A percentile compares a stretch with the other conserved stretches of the same genome.
Conservation (phyloP, 1,140 invertebrate genomes). For the Zaprionus ghesquierei region DNA sequence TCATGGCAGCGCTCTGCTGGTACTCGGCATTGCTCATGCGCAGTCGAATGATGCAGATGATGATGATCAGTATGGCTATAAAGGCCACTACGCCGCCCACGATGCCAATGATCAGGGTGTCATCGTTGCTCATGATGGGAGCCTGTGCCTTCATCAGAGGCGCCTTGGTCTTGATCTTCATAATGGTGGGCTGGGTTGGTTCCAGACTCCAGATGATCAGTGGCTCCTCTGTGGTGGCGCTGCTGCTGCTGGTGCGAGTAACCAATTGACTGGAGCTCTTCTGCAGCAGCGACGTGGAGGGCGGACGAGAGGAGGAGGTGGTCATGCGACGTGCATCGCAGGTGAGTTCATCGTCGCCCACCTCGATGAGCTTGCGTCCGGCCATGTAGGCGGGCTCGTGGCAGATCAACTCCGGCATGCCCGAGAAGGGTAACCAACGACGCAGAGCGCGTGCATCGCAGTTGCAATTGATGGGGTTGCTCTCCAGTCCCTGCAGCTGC, state of each 20-base stretch:
- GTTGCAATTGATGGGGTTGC: conserved; percentile 92
- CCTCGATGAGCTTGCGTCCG: conserved; percentile 87
- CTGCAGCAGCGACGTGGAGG: conserved; percentile 53
- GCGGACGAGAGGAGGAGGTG: conserved; percentile 82
- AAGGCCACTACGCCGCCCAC: conserved; percentile 95
- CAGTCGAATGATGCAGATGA: conserved; percentile 92
- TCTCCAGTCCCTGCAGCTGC: conserved; percentile 87
- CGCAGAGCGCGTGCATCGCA: conserved; percentile 91
- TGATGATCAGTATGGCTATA: conserved; percentile 93
- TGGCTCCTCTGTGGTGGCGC: conserved; percentile 87
- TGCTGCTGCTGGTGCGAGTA: conserved; percentile 83
- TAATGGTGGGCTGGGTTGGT: conserved; percentile 84
- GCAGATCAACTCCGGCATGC: conserved; percentile 86
- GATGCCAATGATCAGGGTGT: conserved; percentile 95
- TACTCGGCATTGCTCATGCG: conserved; percentile 87
- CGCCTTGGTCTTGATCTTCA: conserved; percentile 85
- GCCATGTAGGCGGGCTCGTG: conserved; percentile 87
- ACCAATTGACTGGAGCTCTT: conserved; percentile 82
- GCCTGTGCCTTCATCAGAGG: conserved; percentile 84
- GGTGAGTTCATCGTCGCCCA: conserved; percentile 90
- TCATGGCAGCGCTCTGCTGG: conserved; percentile 86
- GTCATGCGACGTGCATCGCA: conserved; percentile 87
- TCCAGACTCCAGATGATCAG: conserved; percentile 94
- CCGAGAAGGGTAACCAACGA: conserved; percentile 88
- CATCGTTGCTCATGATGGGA: conserved; percentile 90